Base-by-base conservation (phyloP, 2,888 invertebrate genomes). In the Polymixis flavicincta region DNA sequence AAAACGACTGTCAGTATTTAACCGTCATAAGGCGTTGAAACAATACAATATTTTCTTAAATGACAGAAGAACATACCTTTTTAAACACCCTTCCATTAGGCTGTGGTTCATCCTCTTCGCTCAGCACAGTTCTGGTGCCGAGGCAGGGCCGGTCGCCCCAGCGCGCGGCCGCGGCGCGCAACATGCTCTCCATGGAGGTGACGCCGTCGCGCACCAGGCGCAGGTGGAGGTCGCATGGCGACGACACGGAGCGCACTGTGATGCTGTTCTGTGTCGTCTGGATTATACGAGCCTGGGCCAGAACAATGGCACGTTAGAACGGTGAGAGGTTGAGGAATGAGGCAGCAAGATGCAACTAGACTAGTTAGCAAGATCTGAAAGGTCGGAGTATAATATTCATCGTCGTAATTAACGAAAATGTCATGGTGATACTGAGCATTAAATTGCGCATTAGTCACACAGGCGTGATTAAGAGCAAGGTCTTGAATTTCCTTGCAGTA, bases 61-160 rank as follows among this genome's bases (percentile, higher is more conserved):
- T 17, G 3, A 32, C 19, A 11, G 42, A 8, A 17, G 32, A 66
- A 42, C 25, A 32, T 86, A 98, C 98, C 97, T 99, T 99, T 95
- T 99, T 99, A 93, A 99, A 99, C 68, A 99, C 97, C 84, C 99
- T 97, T 66, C 99, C 99, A 92, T 99, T 99, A 2, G 98, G 98
- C 93, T 99, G 99, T 22, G 98, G 95, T 93, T 99, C 99, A 92
- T 99, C 99, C 92, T 99, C 99, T 93, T 99, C 99, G 76, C 98
- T 98, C 61, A 99, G 97, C 87, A 99, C 98, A 89, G 99, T 97
- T 72, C 99, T 97, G 0, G 99, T 99, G 66, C 99, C 99, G 82
- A 99, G 97, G 88, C 99, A 99, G 74, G 97, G 97, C 87, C 98
- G 98, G 65, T 97, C 97, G 14, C 97, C 97, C 96, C 98, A 98